Base-by-base conservation (phyloP, 2,797 vertebrate genomes). In the Tympanoctomys barrerae region DNA sequence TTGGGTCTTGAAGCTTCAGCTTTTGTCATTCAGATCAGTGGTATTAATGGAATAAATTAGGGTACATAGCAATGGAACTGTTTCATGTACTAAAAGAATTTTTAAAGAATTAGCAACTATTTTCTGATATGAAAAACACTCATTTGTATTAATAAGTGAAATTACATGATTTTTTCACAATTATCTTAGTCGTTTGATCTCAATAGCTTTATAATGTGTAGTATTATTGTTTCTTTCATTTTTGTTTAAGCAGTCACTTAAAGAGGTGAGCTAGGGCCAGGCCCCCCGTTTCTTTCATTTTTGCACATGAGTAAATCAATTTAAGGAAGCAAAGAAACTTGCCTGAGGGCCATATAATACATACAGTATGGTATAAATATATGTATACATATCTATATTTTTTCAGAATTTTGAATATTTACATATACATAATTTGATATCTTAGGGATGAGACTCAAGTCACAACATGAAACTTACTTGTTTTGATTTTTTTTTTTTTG, bases 141-240 rank as follows among this genome's bases (percentile, higher is more conserved):
- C 24, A 59, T 90, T 94, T 81, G 77, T 36, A 78, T 52, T 85
- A 31, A n/a, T 91, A 87, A 83, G 13, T 94, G 49, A 97, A 96
- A 95, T 90, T 89, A 89, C 5, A 6, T 97, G 11, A n/a, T 13
- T 57, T 82, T 87, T 93, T 94, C n/a, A 89, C 19, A 77, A 59
- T 86, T 22, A 83, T 91, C 82, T 86, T 94, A 84, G 28, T 88
- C 73, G 46, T 91, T 91, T 81, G 90, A 75, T 93, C 36, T 91
- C 42, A 90, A 31, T 31, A 87, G 81, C 16, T 91, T 96, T 94
- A 62, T 87, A 78, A 94, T 78, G 31, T 90, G 14, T 46, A 18
- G 13, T 68, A 54, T 83, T 19, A 61, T 24, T 78, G 26, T 62
- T 79, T 28, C 66, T 14, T 86, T 92, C 5, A 89, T 68, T 87